Evolutionary conservation across 1,140 invertebrate species (phyloP), one percentile per base, ranked within the genome.

Genomic region (Drosophila sulfurigaster): DNA sequence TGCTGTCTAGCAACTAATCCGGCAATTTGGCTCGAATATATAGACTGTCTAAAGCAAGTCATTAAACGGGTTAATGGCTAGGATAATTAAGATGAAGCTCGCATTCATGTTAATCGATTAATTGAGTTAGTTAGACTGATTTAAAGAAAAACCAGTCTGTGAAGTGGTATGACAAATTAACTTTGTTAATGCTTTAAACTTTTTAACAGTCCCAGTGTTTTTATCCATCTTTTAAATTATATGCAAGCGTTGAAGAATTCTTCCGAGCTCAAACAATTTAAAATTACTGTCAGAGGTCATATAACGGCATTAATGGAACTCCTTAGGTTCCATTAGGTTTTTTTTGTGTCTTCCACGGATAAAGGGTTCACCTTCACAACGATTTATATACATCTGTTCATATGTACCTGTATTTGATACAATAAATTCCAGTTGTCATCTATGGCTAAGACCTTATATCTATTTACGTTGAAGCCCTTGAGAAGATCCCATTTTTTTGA

Each of bases 381-480:
- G 3, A 62, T 65, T 45, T 62, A 54, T 38, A 64, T 76, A 25
- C 20, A 25, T 3, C 3, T 25, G 20, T 25, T 25, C 20, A 25
- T 25, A 25, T 25, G 20, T 25, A 76, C 62, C 72, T 65, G 62
- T 67, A 67, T 81, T 81, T 70, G 64, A 56, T 30, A 59, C 54
- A 77, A 81, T 81, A 85, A 81, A 86, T 86, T 69, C 28, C 48
- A 28, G 38, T 57, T 74, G 78, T 78, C 74, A 77, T 69, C 67
- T 66, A 59, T 75, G 56, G 56, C 28, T 25, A 46, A 45, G 15
- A 28, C 66, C 15, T 59, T 62, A 38, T 38, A 16, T 30, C 48
- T 6, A n/a, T 28, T 13, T 4, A 2, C 20, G 7, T 48, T 13
- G 2, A 16, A 48, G 11, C n/a, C 20, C 13, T 54, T 54, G 28